Evolutionary conservation across 2,797 vertebrate genomes (phyloP).

Genomic region (Hapalemur alaotrensis): DNA sequence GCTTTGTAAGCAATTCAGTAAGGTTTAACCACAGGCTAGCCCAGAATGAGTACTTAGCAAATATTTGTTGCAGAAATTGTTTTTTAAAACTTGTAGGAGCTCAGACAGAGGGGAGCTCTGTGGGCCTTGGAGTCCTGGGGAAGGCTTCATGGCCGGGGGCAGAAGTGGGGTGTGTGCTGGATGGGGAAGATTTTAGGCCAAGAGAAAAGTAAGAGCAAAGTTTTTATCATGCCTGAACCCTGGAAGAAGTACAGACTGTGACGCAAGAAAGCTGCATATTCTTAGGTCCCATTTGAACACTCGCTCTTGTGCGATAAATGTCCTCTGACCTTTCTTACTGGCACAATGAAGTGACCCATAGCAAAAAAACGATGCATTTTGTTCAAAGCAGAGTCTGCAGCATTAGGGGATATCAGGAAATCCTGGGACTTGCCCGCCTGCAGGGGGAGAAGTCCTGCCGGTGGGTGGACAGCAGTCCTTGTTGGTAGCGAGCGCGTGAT

Average conservation of each 20-base stretch:
- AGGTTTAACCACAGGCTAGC: not conserved
- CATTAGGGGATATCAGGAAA: not conserved
- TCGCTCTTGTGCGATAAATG: not conserved
- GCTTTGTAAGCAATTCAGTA: constrained; percentile 33
- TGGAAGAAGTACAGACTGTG: not conserved
- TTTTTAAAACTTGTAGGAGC: not conserved
- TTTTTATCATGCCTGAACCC: not conserved
- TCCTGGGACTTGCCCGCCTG: not conserved
- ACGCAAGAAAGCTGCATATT: not conserved
- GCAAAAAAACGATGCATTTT: not conserved
- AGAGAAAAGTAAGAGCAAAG: not conserved
- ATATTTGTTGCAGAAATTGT: constrained; percentile 13
- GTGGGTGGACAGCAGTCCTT: not conserved
- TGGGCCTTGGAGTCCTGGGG: not conserved
- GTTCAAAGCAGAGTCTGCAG: not conserved
- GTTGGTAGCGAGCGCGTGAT: too few relatives aligned
- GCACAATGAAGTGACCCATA: not conserved
- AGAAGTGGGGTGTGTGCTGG: not conserved
- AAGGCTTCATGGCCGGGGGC: not conserved
- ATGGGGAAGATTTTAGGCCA: not conserved
- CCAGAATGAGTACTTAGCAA: not conserved
- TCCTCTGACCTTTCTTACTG: not conserved
- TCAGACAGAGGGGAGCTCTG: not conserved
- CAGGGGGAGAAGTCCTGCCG: not conserved
- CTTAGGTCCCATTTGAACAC: not conserved